A percentile compares a stretch with the other conserved stretches of the same genome.
These are phyloP conservation scores for Onychorhynchus coronatus DNA, from an alignment of 2,113 vertebrate genomes.

Conservation along the genomic window DNA sequence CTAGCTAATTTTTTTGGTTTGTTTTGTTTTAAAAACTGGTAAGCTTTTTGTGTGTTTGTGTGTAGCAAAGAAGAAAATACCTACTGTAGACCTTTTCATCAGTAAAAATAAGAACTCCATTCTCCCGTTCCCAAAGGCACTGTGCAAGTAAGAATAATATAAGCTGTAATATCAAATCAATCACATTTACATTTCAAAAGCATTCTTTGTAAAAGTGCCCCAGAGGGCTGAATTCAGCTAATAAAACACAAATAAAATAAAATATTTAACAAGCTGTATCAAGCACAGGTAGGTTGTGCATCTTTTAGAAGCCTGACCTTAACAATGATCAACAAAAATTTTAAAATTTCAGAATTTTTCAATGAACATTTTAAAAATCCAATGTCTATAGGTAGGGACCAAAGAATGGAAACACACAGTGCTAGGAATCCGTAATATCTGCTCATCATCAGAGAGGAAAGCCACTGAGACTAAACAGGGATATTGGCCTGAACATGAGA, in stretches of 20 bases:
- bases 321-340: not conserved
- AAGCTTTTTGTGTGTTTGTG: not conserved
- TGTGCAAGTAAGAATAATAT: conserved; percentile 47
- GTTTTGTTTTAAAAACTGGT: not conserved
- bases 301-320: not conserved
- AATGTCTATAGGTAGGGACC: not conserved
- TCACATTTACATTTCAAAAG: conserved; percentile 68
- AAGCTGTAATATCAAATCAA: conserved; percentile 55
- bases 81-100: conserved; percentile 9
- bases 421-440: not conserved
- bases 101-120: conserved; percentile 33
- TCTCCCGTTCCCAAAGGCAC: conserved; percentile 46
- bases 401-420: not conserved
- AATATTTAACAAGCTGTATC: conserved; percentile 45
- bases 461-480: not conserved
- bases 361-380: not conserved
- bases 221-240: conserved; percentile 21
- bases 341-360: not conserved
- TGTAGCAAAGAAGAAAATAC: not conserved
- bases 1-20: not conserved
- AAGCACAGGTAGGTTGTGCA: not conserved
- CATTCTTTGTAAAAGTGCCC: conserved; percentile 2
- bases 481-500: not conserved
- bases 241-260: conserved; percentile 43
- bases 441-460: not conserved